Base-by-base conservation (phyloP, 2,797 vertebrate species). In the Pangasius krempfi region DNA sequence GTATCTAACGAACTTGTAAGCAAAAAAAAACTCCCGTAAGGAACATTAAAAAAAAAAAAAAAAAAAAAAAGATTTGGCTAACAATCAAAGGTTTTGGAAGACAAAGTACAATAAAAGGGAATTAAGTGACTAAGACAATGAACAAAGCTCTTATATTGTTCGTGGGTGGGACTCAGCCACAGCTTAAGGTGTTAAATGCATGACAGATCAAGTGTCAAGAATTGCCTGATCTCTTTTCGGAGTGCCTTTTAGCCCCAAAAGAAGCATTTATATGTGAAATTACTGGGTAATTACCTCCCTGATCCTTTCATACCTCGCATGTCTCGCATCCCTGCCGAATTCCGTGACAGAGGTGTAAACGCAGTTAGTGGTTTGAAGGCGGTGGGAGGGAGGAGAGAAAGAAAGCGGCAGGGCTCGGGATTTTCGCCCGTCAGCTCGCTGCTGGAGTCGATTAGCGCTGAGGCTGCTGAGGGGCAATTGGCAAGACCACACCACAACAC, bases 401-500 rank as follows among this genome's bases (percentile, higher is more conserved):
- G 33, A 83, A 75, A 87, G 86, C 75, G 84, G 52, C 54, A 54
- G 79, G 66, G 58, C 89, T 86, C 70, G 25, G 86, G 89, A 89
- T 91, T 92, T 89, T 91, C 83, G 52, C 90, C 79, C 84, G 12
- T 92, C 92, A 92, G 85, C 87, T 89, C 89, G 88, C 88, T 83
- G 68, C 54, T 87, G 85, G 89, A 86, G 89, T 91, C 80, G 88
- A 83, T 91, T 87, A 82, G 72, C 84, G 2, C 86, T 75, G 64
- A 90, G 88, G 90, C 93, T 25, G 93, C 94, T 94, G 93, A 92
- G 93, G 94, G 94, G 94, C 94, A 93, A 92, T 93, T 78, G 91
- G 92, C 86, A 90, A 93, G 95, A 96, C 95, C 95, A 95, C 95
- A 95, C 94, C 92, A 94, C 93, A 95, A 93, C 94, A 94, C 73